Evolutionary conservation across 2,113 vertebrate species (phyloP).

Genomic region (Lamprotornis superbus): DNA sequence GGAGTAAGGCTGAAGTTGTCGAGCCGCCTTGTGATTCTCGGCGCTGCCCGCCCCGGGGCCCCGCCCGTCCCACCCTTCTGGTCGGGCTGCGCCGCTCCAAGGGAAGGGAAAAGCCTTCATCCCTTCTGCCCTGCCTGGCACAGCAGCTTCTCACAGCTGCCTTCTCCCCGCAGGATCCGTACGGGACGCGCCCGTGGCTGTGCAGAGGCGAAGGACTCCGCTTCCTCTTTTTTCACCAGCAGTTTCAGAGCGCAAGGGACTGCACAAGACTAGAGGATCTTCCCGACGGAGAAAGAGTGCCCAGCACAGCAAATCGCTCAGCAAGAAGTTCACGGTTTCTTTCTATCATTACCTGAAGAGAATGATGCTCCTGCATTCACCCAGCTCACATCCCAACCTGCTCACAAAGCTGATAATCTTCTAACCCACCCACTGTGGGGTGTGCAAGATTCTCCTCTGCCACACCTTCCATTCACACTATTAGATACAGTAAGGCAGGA

Average conservation of each 20-base stretch:
- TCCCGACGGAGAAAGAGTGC: rapidly evolving
- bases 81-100: rapidly evolving
- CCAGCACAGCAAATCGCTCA: rapidly evolving
- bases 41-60: rapidly evolving
- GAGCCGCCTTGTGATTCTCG: rapidly evolving
- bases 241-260: neutral
- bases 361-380: rapidly evolving
- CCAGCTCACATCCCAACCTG: rapidly evolving
- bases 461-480: neutral
- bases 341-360: neutral
- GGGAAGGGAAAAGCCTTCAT: too few relatives aligned
- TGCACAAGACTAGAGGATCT: rapidly evolving
- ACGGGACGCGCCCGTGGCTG: rapidly evolving
- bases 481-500: neutral
- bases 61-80: too few relatives aligned
- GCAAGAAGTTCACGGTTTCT: rapidly evolving
- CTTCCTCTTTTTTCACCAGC: neutral
- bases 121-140: neutral
- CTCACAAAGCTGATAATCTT: rapidly evolving
- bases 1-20: rapidly evolving
- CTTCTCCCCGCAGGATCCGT: neutral
- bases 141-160: neutral
- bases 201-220: rapidly evolving
- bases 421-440: rapidly evolving
- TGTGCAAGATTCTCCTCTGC: neutral